Evolutionary conservation across 2,888 invertebrate species (phyloP).

Genomic region (Mesorhabditis sp.): DNA sequence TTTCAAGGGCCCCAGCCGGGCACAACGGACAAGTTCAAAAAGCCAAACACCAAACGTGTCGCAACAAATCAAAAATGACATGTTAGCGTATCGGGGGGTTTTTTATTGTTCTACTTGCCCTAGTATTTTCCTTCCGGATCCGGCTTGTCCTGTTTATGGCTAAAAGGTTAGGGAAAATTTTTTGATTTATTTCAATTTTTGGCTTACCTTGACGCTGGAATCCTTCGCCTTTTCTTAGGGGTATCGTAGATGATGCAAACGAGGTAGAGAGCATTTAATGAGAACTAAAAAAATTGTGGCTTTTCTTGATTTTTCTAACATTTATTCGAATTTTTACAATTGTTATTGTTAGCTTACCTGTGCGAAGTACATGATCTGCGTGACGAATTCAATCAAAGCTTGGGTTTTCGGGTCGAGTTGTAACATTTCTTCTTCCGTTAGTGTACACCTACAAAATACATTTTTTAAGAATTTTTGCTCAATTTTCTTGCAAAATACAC

Average conservation of each 20-base stretch:
- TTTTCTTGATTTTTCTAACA: neutral
- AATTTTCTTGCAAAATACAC: neutral
- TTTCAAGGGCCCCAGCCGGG: too few species aligned
- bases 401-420: slow-evolving; percentile 8
- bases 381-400: slow-evolving; percentile 37
- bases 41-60: too few species aligned
- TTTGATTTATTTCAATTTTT: too few species aligned
- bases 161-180: neutral
- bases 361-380: slow-evolving; percentile 51
- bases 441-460: neutral
- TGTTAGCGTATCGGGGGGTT: too few species aligned
- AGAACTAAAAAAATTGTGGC: slow-evolving; percentile 35
- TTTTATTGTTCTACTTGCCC: neutral
- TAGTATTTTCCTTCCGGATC: neutral
- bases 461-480: neutral
- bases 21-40: too few species aligned
- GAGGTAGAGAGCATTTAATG: slow-evolving; percentile 50
- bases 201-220: slow-evolving; percentile 7
- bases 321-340: neutral
- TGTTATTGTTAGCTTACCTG: slow-evolving; percentile 23
- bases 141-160: neutral
- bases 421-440: neutral
- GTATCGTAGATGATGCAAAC: slow-evolving; percentile 50
- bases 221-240: slow-evolving; percentile 29
- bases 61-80: too few species aligned